phyloP scores from a whole-genome alignment of 2,797 vertebrate genomes.

The Anisognathus igniventris region DNA sequence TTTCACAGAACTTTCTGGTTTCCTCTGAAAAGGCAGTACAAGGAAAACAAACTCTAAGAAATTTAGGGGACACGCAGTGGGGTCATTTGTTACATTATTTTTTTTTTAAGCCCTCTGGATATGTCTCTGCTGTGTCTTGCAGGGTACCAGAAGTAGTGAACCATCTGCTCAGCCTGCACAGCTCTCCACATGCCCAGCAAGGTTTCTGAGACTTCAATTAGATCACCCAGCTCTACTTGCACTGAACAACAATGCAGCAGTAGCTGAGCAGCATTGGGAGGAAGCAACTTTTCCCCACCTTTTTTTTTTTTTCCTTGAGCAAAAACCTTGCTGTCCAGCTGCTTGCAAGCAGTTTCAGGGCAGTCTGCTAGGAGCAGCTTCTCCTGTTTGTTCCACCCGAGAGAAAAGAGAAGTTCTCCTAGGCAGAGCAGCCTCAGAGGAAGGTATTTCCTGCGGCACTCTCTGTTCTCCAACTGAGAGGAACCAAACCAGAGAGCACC shows the following conservation, averaged over 20 bases:
- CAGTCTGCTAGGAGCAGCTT: neutral
- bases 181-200: neutral
- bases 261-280: rapidly evolving
- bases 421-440: neutral
- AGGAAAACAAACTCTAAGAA: neutral
- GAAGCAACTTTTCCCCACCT: neutral
- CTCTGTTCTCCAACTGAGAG: neutral
- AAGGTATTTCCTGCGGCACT: neutral
- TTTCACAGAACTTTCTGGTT: neutral
- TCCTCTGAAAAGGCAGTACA: neutral
- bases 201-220: neutral
- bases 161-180: neutral
- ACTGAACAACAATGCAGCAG: neutral
- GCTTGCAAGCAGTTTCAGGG: neutral
- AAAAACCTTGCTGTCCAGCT: neutral
- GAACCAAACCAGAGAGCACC: neutral
- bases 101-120: neutral
- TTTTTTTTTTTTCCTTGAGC: neutral
- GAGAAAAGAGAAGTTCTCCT: neutral
- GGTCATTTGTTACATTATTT: neutral
- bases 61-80: neutral
- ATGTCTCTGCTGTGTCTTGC: neutral
- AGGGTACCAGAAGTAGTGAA: neutral
- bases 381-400: neutral
- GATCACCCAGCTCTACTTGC: neutral